Evolutionary conservation across 2,113 vertebrate genomes (phyloP).

Genomic region (Otus sunia): DNA sequence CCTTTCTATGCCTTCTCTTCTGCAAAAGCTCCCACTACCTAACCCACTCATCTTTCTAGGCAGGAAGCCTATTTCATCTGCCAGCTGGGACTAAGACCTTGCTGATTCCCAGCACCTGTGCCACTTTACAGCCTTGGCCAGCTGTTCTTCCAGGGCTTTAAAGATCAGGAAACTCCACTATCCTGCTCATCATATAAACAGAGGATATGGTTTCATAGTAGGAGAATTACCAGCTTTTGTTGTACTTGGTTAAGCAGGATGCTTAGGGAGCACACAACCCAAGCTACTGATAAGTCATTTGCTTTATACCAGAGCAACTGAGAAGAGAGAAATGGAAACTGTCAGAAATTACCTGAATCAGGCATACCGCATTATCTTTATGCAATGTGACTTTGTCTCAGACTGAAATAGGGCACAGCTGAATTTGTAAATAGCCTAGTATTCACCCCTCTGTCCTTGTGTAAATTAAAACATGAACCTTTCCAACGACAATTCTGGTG

Average conservation of each 20-base stretch:
- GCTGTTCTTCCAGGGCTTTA: not conserved
- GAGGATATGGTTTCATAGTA: not conserved
- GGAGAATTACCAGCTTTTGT: not conserved
- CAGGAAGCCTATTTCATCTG: not conserved
- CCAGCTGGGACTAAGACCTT: not conserved
- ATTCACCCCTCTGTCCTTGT: slow-evolving; percentile 39
- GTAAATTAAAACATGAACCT: slow-evolving; percentile 47
- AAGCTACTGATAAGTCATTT: not conserved
- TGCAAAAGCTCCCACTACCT: not conserved
- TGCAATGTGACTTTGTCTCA: slow-evolving; percentile 64
- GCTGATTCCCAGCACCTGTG: not conserved
- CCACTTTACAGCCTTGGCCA: not conserved
- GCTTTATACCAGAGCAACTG: slow-evolving; percentile 7
- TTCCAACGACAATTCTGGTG: not conserved
- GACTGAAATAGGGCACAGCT: slow-evolving; percentile 47
- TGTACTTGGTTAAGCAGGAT: not conserved
- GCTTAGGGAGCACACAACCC: not conserved
- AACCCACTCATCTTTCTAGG: not conserved
- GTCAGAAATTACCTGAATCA: slow-evolving; percentile 50
- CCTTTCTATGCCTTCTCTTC: not conserved
- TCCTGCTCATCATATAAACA: not conserved
- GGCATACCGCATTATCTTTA: slow-evolving; percentile 10
- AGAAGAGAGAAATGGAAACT: slow-evolving; percentile 12
- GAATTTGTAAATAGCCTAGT: slow-evolving; percentile 44
- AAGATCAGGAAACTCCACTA: not conserved